Base-by-base conservation (phyloP, 1,140 invertebrate genomes). In the Drosophila nikananu region DNA sequence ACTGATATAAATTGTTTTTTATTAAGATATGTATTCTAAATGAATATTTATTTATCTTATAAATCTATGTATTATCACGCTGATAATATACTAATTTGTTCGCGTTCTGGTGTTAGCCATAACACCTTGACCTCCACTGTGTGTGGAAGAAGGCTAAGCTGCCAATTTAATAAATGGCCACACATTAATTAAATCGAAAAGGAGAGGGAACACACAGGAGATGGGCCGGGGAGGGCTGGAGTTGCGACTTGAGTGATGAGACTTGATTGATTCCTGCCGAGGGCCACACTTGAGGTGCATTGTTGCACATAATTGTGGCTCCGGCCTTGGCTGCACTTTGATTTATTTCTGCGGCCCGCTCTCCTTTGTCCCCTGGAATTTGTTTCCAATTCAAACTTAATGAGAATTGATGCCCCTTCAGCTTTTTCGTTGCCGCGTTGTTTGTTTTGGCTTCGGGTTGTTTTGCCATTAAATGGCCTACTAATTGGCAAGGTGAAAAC, bases 141-240 rank as follows among this genome's bases (percentile, higher is more conserved):
- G 30, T 15, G 21, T 25, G 30, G 54, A n/a, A 41, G 27, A 48
- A 82, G 79, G 71, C 77, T 87, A 83, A 91, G 86, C 91, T 92
- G 91, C 86, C 91, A 92, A 92, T 92, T 89, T 92, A 84, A 92
- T 92, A 92, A 92, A 92, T 92, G 91, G 86, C 80, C 84, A 77
- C 59, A 80, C 91, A 92, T 92, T 92, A 92, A 92, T 92, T 92
- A 92, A 86, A 80, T 41, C 68, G 75, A 57, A 70, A 79, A 80
- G 75, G 61, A 68, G 46, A 51, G 68, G 23, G 46, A 60, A 72
- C 44, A 70, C 65, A 59, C 66, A 21, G 23, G 17, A 35, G 30
- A 70, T 23, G 68, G 27, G 64, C 1, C 15, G 37, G 49, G 19
- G 32, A 41, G 32, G 63, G 51, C 80, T 37, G 65, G 46, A 35